Percentiles rank a stretch among this genome's conserved stretches.
phyloP scores from a whole-genome alignment of 2,113 vertebrate species.

The Oophaga pumilio region DNA sequence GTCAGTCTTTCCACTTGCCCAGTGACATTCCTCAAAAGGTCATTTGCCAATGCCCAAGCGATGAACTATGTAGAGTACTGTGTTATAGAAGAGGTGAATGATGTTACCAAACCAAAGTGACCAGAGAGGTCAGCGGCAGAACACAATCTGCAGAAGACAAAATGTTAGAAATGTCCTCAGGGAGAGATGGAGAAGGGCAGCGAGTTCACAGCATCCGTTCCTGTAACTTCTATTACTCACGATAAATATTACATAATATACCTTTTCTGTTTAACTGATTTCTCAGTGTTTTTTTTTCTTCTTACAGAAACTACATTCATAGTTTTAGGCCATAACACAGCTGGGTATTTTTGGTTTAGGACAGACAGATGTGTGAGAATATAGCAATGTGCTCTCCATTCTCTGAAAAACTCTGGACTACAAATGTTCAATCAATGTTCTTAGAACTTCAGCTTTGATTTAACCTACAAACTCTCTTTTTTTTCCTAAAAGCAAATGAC shows the following conservation, averaged over 20 bases:
- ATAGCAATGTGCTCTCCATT: neutral
- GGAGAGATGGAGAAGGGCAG: conserved; percentile 3
- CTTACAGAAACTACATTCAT: neutral
- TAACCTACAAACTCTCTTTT: neutral
- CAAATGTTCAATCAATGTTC: neutral
- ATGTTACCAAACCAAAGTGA: neutral
- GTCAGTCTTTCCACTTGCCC: neutral
- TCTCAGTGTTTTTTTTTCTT: too few species aligned
- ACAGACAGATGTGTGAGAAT: neutral
- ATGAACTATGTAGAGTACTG: neutral
- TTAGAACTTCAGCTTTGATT: neutral
- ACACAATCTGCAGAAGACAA: conserved; percentile 14
- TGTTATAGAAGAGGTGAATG: conserved; percentile 12
- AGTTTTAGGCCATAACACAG: neutral
- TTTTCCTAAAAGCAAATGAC: neutral
- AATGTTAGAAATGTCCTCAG: neutral
- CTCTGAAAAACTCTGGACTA: neutral
- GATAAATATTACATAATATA: neutral
- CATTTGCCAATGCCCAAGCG: conserved; percentile 1
- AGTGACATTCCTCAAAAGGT: conserved; percentile 25
- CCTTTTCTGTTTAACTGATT: neutral
- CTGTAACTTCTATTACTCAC: neutral
- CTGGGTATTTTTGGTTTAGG: neutral
- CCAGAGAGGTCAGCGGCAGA: conserved; percentile 1
- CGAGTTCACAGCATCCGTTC: neutral